Evolutionary conservation across 2,888 invertebrate genomes (phyloP).

Genomic region (Capitulum mitella): DNA sequence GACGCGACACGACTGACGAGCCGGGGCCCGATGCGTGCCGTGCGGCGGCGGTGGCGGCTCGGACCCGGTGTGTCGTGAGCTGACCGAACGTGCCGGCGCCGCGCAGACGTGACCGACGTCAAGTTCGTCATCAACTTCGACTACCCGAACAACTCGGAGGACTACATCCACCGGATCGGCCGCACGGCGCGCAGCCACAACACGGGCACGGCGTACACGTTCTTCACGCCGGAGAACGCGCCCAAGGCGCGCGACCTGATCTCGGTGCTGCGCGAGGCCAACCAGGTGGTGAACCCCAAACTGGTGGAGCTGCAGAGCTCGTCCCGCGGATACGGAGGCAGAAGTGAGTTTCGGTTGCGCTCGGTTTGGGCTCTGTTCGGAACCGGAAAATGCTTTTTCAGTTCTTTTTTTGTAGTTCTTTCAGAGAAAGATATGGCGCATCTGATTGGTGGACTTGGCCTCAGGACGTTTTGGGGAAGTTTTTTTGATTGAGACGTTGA

Average conservation of each 20-base stretch:
- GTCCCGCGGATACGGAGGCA: neutral
- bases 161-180: slow-evolving; percentile 95
- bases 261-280: slow-evolving; percentile 84
- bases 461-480: no score
- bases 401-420: no score
- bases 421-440: no score
- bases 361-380: no score
- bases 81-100: no score
- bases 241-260: slow-evolving; percentile 88
- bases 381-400: no score
- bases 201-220: slow-evolving; percentile 91
- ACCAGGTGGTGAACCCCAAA: slow-evolving; percentile 79
- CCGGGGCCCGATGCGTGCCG: no score
- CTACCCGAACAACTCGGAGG: slow-evolving; percentile 94
- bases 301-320: slow-evolving; percentile 43
- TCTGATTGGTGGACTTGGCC: no score
- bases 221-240: slow-evolving; percentile 85
- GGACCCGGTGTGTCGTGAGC: no score
- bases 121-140: slow-evolving; percentile 97
- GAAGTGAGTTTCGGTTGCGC: neutral
- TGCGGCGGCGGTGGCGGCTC: no score
- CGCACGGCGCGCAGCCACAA: slow-evolving; percentile 89
- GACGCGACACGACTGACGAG: no score
- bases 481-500: no score
- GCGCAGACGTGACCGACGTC: slow-evolving; percentile 79